phyloP scores from a whole-genome alignment of 2,888 invertebrate genomes.

The Vannuccia rotundouncinata region DNA sequence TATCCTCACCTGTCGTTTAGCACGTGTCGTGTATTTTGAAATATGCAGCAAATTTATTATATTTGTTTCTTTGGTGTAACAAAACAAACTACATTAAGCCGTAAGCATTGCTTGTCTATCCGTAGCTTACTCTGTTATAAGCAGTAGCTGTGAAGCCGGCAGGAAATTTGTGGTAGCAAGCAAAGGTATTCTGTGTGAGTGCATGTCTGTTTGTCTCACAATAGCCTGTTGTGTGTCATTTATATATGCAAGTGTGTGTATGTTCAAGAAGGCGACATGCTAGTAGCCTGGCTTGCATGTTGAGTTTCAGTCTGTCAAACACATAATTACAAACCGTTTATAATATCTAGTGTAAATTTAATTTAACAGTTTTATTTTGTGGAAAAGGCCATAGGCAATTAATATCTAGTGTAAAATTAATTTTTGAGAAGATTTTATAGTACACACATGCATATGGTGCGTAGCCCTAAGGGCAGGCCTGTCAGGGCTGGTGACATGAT shows the following conservation, averaged over 20 bases:
- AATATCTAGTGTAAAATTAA: slow-evolving; percentile 23
- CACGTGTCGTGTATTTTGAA: not conserved
- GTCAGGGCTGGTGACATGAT: not conserved
- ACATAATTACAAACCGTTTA: too few species aligned
- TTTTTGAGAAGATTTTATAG: slow-evolving; percentile 26
- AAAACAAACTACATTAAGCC: not conserved
- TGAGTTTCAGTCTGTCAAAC: too few species aligned
- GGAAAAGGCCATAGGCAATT: slow-evolving; percentile 23
- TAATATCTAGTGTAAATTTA: slow-evolving; percentile 15
- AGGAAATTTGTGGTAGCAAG: not conserved
- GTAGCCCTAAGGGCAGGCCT: slow-evolving; percentile 10
- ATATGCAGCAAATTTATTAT: not conserved
- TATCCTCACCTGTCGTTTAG: not conserved
- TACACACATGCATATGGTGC: not conserved
- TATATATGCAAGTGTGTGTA: too few species aligned
- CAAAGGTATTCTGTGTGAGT: not conserved
- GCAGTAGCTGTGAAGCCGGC: not conserved
- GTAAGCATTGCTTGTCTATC: not conserved
- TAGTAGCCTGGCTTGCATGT: too few species aligned
- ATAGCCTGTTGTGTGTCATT: not conserved
- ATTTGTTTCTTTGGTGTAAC: not conserved
- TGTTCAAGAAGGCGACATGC: too few species aligned
- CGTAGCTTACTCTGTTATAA: not conserved
- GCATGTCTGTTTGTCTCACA: not conserved
- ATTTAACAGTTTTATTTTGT: slow-evolving; percentile 26